Evolutionary conservation across 1,140 invertebrate genomes (phyloP).

Genomic region (Dendrolimus punctatus): DNA sequence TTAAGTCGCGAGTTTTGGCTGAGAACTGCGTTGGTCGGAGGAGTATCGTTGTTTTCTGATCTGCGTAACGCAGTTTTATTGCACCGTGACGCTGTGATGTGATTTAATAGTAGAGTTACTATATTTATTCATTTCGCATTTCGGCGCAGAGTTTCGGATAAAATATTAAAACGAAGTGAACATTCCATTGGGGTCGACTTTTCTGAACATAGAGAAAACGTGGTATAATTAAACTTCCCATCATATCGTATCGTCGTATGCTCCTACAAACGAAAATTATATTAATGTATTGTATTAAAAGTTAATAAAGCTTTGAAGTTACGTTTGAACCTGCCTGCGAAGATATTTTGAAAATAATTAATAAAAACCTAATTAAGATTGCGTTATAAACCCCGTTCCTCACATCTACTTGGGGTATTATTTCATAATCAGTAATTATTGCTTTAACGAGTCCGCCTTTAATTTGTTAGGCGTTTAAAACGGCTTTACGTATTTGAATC

Average conservation of each 20-base stretch:
- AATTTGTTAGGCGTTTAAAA: conserved; percentile 72
- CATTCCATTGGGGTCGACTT: not conserved
- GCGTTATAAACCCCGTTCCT: conserved; percentile 10
- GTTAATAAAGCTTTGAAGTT: too few species aligned
- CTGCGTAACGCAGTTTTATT: conserved; percentile 1
- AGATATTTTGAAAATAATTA: too few species aligned
- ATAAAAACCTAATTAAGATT: conserved; percentile 5
- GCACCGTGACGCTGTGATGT: conserved; percentile 36
- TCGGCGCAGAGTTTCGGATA: conserved; percentile 45
- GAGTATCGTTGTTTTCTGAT: conserved; percentile 57
- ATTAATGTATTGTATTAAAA: too few species aligned
- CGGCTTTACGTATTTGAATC: conserved; percentile 70
- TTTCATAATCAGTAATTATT: conserved; percentile 67
- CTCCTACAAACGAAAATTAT: too few species aligned
- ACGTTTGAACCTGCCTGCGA: too few species aligned
- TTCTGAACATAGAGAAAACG: too few species aligned
- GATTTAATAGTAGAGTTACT: conserved; percentile 47
- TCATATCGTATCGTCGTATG: too few species aligned
- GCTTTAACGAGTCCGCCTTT: conserved; percentile 67
- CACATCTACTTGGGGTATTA: conserved; percentile 37
- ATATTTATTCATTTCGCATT: conserved; percentile 56
- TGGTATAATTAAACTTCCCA: too few species aligned
- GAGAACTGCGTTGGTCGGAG: conserved; percentile 35
- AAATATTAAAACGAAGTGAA: conserved; percentile 59
- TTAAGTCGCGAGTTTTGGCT: conserved; percentile 25